These are phyloP conservation scores for Piscicola geometra DNA, from an alignment of 2,888 invertebrate genomes.

Conservation along the genomic window DNA sequence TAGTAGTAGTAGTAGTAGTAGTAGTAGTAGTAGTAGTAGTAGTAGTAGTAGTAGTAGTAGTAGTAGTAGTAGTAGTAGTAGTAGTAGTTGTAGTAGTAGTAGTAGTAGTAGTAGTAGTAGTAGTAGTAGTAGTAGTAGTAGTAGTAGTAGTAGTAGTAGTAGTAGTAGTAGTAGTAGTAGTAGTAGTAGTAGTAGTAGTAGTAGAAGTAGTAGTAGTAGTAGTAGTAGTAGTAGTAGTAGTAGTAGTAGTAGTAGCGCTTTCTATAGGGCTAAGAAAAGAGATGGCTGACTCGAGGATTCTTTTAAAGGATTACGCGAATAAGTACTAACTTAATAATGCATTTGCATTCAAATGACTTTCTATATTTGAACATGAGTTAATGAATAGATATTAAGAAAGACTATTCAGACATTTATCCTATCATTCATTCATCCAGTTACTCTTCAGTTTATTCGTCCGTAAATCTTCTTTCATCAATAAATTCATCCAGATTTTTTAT, in stretches of 20 bases:
- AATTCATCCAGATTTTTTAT: not conserved
- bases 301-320: too few relatives aligned
- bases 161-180: conserved; percentile 25
- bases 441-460: not conserved
- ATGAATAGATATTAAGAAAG: too few relatives aligned
- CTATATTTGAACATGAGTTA: too few relatives aligned
- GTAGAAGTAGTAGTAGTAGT: not conserved
- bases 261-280: not conserved
- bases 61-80: conserved; percentile 5
- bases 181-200: conserved; percentile 20
- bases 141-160: conserved; percentile 31
- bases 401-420: not conserved
- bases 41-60: not conserved
- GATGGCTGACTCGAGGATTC: too few relatives aligned
- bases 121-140: conserved; percentile 19
- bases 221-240: not conserved
- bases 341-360: too few relatives aligned
- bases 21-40: not conserved
- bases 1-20: conserved; percentile 14
- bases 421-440: not conserved
- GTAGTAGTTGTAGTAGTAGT: not conserved
- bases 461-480: not conserved
- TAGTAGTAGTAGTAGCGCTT: not conserved
- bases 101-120: not conserved
- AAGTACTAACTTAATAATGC: too few relatives aligned